Evolutionary conservation across 2,888 invertebrate genomes (phyloP).

Genomic region (Biston betularia): DNA sequence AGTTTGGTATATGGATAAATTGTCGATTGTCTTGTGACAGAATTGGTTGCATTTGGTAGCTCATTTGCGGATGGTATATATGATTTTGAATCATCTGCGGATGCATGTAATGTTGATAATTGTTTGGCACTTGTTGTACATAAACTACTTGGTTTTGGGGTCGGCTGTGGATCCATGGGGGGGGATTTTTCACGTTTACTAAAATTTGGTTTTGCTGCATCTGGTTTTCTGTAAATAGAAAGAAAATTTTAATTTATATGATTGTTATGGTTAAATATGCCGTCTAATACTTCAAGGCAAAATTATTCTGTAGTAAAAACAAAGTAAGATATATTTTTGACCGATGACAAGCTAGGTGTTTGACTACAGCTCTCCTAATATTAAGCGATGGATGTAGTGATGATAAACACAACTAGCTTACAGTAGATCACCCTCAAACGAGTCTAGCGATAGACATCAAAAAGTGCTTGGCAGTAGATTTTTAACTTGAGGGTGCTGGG

Average conservation of each 20-base stretch:
- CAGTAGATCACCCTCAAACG: no score
- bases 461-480: no score
- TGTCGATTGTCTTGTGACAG: slow-evolving; percentile 57
- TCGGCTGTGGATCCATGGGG: slow-evolving; percentile 78
- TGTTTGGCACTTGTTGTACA: slow-evolving; percentile 71
- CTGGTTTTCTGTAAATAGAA: slow-evolving; percentile 69
- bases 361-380: no score
- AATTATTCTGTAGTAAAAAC: background rate
- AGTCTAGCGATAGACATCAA: no score
- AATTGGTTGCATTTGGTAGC: slow-evolving; percentile 70
- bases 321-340: no score
- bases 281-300: no score
- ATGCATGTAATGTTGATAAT: slow-evolving; percentile 63
- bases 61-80: slow-evolving; percentile 66
- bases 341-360: no score
- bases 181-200: slow-evolving; percentile 75
- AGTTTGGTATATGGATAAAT: slow-evolving; percentile 53
- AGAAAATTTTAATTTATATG: slow-evolving; percentile 13
- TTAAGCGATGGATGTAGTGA: no score
- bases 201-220: slow-evolving; percentile 68
- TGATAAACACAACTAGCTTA: no score
- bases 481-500: no score
- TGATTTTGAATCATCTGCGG: slow-evolving; percentile 72
- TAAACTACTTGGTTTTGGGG: slow-evolving; percentile 73
- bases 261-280: background rate